Conservation (phyloP, 2,888 invertebrate species). For the Epinotia bilunana region DNA sequence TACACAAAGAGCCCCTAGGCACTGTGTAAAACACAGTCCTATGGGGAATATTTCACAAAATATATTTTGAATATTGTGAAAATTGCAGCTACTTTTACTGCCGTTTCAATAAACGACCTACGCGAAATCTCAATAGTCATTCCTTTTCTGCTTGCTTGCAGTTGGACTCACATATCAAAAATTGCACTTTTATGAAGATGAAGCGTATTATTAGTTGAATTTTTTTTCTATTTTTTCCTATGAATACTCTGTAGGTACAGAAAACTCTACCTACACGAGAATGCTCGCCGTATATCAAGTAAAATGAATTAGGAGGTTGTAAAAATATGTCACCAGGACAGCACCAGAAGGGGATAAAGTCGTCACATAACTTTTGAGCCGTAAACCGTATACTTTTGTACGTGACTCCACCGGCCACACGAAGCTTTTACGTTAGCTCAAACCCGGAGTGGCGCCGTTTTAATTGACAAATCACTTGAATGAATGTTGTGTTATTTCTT, state of each 20-base stretch:
- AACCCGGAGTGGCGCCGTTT: background rate
- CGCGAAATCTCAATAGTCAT: no score
- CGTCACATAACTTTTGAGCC: slow-evolving; percentile 28
- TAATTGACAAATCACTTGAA: slow-evolving; percentile 24
- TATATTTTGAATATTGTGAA: no score
- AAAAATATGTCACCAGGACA: slow-evolving; percentile 25
- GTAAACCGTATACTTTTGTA: slow-evolving; percentile 32
- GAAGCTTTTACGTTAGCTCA: slow-evolving; percentile 23
- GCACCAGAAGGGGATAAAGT: slow-evolving; percentile 14
- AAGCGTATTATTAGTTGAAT: background rate
- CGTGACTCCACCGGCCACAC: slow-evolving; percentile 24
- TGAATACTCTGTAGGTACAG: background rate
- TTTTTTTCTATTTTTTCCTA: no score
- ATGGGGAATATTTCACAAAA: no score
- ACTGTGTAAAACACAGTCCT: no score
- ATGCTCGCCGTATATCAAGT: background rate
- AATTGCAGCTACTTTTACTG: no score
- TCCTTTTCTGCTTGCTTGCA: no score
- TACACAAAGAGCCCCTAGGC: no score
- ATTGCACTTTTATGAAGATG: background rate
- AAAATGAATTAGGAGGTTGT: slow-evolving; percentile 4
- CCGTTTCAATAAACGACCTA: no score
- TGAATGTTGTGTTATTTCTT: background rate
- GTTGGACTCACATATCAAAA: no score
- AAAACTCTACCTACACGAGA: background rate